phyloP scores from a whole-genome alignment of 35 echinoderm and acorn worm species.

The Lytechinus variegatus region DNA sequence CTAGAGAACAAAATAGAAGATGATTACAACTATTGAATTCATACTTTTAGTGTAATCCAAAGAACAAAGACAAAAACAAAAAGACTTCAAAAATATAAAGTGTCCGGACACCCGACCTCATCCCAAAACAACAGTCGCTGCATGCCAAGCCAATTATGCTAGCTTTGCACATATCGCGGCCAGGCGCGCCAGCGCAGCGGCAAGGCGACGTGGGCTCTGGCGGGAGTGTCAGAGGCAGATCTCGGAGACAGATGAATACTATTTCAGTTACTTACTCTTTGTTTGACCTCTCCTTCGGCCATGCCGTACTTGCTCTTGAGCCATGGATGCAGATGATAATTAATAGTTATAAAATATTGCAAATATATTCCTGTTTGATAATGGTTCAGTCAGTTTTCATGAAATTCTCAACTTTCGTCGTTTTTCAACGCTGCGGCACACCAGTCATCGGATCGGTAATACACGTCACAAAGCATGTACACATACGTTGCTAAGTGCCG shows the following conservation, averaged over 20 bases:
- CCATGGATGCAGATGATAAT: neutral
- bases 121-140: no score
- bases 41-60: no score
- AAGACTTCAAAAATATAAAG: no score
- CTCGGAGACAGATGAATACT: no score
- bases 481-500: neutral
- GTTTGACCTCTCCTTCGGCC: constrained; percentile 69
- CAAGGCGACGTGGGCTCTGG: no score
- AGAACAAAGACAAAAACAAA: no score
- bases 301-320: constrained; percentile 54
- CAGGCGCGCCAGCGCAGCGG: neutral
- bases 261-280: constrained; percentile 55
- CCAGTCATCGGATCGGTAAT: neutral
- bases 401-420: neutral
- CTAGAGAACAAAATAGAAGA: no score
- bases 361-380: neutral
- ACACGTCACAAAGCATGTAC: neutral
- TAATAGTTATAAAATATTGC: neutral
- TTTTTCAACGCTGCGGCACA: neutral
- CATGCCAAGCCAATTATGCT: no score
- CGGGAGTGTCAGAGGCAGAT: no score
- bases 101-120: no score
- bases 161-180: no score
- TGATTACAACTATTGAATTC: no score
- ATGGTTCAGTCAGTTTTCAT: neutral